A percentile compares a stretch with the other conserved stretches of the same genome.
Conservation (phyloP, 2,113 vertebrate species). For the Gobiocypris rarus region DNA sequence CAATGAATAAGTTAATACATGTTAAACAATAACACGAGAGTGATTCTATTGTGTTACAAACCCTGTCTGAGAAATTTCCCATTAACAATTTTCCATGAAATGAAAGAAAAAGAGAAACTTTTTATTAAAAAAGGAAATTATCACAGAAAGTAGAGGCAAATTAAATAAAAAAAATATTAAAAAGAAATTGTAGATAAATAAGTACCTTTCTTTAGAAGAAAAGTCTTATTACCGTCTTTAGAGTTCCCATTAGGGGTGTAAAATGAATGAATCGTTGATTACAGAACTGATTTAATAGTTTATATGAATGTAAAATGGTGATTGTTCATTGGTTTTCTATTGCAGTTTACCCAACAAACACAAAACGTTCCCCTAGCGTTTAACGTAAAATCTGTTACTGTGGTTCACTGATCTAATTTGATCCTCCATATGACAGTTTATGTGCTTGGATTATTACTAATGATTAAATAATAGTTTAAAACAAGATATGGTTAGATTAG, state of each 20-base stretch:
- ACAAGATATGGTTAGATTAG: too few relatives aligned
- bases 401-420: too few relatives aligned
- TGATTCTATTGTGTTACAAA: too few relatives aligned
- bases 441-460: too few relatives aligned
- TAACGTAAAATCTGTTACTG: too few relatives aligned
- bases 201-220: background rate
- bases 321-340: background rate
- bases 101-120: background rate
- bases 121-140: too few relatives aligned
- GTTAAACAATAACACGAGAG: background rate
- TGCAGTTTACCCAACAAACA: too few relatives aligned
- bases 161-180: background rate
- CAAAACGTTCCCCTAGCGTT: too few relatives aligned
- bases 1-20: constrained; percentile 26
- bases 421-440: too few relatives aligned
- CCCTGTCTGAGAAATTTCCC: background rate
- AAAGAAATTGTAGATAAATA: background rate
- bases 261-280: background rate
- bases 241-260: background rate
- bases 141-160: background rate
- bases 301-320: background rate
- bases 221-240: background rate
- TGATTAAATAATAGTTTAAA: too few relatives aligned
- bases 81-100: background rate
- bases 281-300: background rate